Percentiles rank a stretch among this genome's conserved stretches.
Conservation (phyloP, 1,140 invertebrate genomes). For the Aphelinus atriplicis region DNA sequence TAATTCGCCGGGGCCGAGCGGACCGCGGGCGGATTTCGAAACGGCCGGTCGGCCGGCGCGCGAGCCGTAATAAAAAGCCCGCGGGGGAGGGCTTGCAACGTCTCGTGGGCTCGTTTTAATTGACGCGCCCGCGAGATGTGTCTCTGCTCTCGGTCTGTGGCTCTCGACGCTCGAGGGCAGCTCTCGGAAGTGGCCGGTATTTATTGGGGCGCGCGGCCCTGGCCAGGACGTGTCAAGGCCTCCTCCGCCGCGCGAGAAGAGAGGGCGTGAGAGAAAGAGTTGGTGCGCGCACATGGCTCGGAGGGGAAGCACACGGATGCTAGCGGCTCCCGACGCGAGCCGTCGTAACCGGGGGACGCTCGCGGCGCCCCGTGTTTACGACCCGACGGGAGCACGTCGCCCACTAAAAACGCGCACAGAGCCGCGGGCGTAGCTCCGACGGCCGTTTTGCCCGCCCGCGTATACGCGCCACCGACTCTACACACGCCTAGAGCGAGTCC, state of each 20-base stretch:
- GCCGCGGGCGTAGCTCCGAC: background rate
- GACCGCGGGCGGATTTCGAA: background rate
- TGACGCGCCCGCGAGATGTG: background rate
- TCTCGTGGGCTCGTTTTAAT: constrained; percentile 26
- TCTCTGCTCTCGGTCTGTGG: background rate
- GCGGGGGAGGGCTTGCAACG: constrained; percentile 8
- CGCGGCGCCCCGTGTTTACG: constrained; percentile 30
- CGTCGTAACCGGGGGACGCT: background rate
- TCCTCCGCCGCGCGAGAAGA: background rate
- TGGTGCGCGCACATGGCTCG: too few relatives aligned
- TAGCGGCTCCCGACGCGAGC: background rate
- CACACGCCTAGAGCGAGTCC: too few relatives aligned
- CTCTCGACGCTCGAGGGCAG: background rate
- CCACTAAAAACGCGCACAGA: constrained; percentile 4
- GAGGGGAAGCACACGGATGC: too few relatives aligned
- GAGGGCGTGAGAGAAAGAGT: constrained; percentile 27
- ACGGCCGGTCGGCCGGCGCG: background rate
- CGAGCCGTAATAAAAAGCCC: constrained; percentile 16
- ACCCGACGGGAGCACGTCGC: constrained; percentile 16
- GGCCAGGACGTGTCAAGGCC: constrained; percentile 28
- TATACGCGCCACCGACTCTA: background rate
- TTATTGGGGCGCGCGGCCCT: constrained; percentile 22
- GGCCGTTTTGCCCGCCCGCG: background rate
- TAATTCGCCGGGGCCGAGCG: background rate
- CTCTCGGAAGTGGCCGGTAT: constrained; percentile 6